A percentile compares a stretch with the other conserved stretches of the same genome.
Evolutionary conservation across 2,113 vertebrate species (phyloP).

Genomic region (Anoura caudifer): DNA sequence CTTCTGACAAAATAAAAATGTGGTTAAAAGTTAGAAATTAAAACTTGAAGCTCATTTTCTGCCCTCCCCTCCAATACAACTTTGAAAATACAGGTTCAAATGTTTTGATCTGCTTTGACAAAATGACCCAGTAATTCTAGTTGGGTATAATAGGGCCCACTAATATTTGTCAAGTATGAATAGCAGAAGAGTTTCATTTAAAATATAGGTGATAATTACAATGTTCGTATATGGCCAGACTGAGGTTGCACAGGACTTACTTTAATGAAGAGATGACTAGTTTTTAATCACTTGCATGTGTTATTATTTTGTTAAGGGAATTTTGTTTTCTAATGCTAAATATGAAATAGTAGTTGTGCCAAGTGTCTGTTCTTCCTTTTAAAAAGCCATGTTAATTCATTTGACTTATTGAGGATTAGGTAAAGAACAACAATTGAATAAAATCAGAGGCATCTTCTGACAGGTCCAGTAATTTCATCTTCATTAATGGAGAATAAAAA

Average conservation of each 20-base stretch:
- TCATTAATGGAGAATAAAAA: conserved; percentile 34
- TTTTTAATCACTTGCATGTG: background rate
- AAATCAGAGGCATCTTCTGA: conserved; percentile 37
- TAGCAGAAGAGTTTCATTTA: conserved; percentile 4
- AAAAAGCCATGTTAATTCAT: conserved; percentile 2
- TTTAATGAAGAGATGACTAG: conserved; percentile 22
- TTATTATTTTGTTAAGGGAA: conserved; percentile 2
- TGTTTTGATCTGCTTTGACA: conserved; percentile 5
- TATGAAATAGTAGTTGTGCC: background rate
- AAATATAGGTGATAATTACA: background rate
- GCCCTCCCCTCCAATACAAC: background rate
- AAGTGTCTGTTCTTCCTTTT: background rate
- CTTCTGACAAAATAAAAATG: conserved; percentile 7
- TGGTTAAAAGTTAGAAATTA: conserved; percentile 17
- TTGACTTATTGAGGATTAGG: conserved; percentile 32
- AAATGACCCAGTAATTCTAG: background rate
- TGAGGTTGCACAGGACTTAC: background rate
- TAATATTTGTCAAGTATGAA: conserved; percentile 33
- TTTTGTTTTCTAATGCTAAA: background rate
- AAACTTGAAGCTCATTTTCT: background rate
- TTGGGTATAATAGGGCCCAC: background rate
- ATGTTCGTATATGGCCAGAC: background rate
- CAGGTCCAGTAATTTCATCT: background rate
- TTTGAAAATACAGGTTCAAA: conserved; percentile 25
- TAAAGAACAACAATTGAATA: background rate